Evolutionary conservation across 2,888 invertebrate species (phyloP).

Genomic region (Gastrophysa polygoni): DNA sequence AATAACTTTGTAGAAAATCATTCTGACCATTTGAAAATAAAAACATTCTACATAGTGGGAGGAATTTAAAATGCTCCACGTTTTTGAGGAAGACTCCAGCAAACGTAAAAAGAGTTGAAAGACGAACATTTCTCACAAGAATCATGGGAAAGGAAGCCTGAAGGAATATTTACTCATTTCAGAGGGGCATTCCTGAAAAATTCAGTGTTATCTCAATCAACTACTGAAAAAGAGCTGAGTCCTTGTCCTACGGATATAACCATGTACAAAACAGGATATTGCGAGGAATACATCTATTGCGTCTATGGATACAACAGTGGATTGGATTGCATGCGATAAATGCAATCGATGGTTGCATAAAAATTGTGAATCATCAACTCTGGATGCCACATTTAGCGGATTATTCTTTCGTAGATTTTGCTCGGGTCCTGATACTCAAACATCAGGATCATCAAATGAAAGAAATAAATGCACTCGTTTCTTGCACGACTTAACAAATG

Average conservation of each 20-base stretch:
- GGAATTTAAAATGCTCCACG: conserved; percentile 16
- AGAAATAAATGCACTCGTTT: neutral
- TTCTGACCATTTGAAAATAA: conserved; percentile 2
- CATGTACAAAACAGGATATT: too few relatives aligned
- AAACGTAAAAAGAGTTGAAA: neutral
- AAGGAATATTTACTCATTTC: neutral
- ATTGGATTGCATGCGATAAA: conserved; percentile 22
- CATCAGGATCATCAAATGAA: too few relatives aligned
- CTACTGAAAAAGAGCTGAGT: too few relatives aligned
- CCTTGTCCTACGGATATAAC: neutral
- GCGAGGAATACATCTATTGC: neutral
- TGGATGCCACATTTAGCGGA: neutral
- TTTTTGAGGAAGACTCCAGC: conserved; percentile 11
- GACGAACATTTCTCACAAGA: conserved; percentile 10
- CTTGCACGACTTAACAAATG: neutral
- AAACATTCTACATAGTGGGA: conserved; percentile 9
- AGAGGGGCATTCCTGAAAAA: neutral
- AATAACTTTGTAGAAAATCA: conserved; percentile 18
- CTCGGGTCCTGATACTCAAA: too few relatives aligned
- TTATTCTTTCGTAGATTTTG: neutral
- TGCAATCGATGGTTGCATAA: conserved; percentile 24
- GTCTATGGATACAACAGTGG: conserved; percentile 6
- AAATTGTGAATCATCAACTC: conserved; percentile 3
- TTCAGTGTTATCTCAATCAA: neutral
- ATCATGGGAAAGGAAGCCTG: conserved; percentile 8